phyloP scores from a whole-genome alignment of 1,140 invertebrate genomes.

The Cryptotermes secundus region DNA sequence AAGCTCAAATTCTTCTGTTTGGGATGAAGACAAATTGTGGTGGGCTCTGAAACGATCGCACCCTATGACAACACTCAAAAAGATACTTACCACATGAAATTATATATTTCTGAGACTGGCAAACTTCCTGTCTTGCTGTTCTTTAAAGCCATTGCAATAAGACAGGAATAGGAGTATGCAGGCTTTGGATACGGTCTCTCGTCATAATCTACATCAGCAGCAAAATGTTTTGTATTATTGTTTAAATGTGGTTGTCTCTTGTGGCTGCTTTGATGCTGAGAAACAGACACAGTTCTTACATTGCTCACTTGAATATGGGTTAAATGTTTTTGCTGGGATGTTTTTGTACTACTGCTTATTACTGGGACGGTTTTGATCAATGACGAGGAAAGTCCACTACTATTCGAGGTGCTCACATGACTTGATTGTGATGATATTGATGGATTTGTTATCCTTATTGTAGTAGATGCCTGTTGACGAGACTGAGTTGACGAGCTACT shows the following conservation, averaged over 20 bases:
- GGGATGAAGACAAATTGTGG: no score
- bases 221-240: constrained; percentile 29
- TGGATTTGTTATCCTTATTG: background rate
- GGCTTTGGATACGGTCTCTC: constrained; percentile 88
- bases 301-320: background rate
- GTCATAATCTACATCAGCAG: constrained; percentile 50
- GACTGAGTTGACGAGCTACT: background rate
- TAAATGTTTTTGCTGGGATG: constrained; percentile 7
- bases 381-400: constrained; percentile 20
- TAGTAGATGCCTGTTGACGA: background rate
- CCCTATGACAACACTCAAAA: no score
- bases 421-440: background rate
- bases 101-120: constrained; percentile 97
- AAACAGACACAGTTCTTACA: background rate
- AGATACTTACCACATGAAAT: constrained; percentile 92
- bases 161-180: constrained; percentile 95
- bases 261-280: constrained; percentile 4
- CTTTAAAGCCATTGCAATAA: constrained; percentile 96
- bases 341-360: constrained; percentile 27
- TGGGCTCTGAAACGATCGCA: no score
- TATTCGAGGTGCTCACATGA: background rate
- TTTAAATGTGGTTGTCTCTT: constrained; percentile 12
- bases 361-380: constrained; percentile 18
- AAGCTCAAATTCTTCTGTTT: no score
- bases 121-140: constrained; percentile 91